A percentile compares a stretch with the other conserved stretches of the same genome.
Conservation (phyloP, 2,797 vertebrate genomes). For the Microctenopoma stevenorrisi region DNA sequence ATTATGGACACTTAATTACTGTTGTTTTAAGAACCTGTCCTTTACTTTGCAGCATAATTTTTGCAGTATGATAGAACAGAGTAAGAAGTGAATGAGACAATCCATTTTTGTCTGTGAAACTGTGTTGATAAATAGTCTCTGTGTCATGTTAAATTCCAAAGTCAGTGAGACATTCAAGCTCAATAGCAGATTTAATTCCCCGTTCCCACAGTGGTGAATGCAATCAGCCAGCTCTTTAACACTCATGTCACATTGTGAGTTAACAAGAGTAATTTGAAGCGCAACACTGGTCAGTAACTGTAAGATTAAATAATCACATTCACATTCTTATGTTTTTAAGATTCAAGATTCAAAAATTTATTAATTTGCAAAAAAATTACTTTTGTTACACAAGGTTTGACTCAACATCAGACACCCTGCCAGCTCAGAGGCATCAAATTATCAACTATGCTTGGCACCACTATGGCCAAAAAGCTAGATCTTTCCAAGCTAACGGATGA, state of each 20-base stretch:
- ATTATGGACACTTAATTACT: not conserved
- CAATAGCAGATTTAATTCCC: not conserved
- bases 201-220: not conserved
- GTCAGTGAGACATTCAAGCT: not conserved
- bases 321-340: no score
- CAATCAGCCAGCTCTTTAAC: not conserved
- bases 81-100: not conserved
- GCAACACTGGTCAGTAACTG: no score
- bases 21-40: no score
- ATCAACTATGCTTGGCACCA: slow-evolving; percentile 57
- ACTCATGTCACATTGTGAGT: not conserved
- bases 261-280: no score
- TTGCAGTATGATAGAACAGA: not conserved
- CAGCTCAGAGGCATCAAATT: slow-evolving; percentile 3
- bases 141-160: not conserved
- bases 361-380: no score
- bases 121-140: not conserved
- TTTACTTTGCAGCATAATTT: not conserved
- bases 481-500: slow-evolving; percentile 93
- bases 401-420: not conserved
- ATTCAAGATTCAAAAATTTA: no score
- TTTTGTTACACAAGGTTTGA: not conserved
- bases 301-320: no score
- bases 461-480: slow-evolving; percentile 89
- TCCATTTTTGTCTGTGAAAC: not conserved